Evolutionary conservation across 2,113 vertebrate genomes (phyloP).

Genomic region (Colossoma macropomum): DNA sequence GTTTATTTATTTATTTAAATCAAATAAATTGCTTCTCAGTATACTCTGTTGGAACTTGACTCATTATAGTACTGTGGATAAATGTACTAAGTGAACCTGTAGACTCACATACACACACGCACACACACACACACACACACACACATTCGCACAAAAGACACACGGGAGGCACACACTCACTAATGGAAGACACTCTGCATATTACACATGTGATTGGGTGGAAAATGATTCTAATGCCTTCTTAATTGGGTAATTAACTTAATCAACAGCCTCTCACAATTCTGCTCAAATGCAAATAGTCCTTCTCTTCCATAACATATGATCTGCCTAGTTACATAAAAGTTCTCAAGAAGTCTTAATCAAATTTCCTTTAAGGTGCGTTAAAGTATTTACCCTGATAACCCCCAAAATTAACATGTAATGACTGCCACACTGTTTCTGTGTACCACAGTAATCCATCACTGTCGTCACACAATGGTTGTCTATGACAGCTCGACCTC

Average conservation of each 20-base stretch:
- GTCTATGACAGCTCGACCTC: conserved; percentile 33
- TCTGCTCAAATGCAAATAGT: conserved; percentile 8
- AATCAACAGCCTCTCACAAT: conserved; percentile 35
- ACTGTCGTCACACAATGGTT: conserved; percentile 23
- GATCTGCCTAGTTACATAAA: neutral
- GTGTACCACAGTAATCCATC: conserved; percentile 48
- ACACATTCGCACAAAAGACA: neutral
- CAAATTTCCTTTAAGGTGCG: conserved; percentile 24
- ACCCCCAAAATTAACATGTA: conserved; percentile 50
- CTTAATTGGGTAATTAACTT: conserved; percentile 31
- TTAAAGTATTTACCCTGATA: conserved; percentile 21
- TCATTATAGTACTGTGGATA: neutral
- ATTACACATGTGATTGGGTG: conserved; percentile 21
- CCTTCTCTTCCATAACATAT: neutral
- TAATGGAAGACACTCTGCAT: conserved; percentile 36
- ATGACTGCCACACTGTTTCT: conserved; percentile 44
- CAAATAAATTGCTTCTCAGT: neutral
- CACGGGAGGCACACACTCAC: neutral
- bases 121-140: neutral
- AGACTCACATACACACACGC: too few species aligned
- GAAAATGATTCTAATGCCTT: conserved; percentile 46
- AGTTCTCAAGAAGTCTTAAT: conserved; percentile 12
- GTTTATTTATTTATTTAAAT: neutral
- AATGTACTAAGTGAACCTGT: conserved; percentile 5
- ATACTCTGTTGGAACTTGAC: neutral